Evolutionary conservation across 2,797 vertebrate species (phyloP).

Genomic region (Falco peregrinus): DNA sequence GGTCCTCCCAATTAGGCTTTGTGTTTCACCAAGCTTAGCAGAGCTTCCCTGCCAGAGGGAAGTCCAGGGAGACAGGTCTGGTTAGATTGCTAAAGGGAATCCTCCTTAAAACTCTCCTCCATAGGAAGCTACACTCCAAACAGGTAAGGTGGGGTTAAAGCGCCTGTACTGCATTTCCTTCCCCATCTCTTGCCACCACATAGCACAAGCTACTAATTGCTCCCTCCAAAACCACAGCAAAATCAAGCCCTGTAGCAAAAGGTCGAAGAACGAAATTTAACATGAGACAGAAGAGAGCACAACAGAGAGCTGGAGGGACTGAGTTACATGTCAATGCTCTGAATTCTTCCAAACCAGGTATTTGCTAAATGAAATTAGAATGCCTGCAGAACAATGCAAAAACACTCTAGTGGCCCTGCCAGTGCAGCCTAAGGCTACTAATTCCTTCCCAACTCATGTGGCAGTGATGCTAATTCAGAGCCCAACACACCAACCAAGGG

Average conservation of each 20-base stretch:
- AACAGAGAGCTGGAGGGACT: background rate
- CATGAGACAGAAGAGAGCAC: background rate
- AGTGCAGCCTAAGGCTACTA: background rate
- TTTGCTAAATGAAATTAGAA: background rate
- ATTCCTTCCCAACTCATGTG: fast-evolving
- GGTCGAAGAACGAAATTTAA: background rate
- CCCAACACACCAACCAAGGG: background rate
- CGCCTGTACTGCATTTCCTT: background rate
- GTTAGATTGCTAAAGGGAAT: background rate
- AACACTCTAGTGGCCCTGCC: background rate
- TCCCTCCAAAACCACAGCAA: background rate
- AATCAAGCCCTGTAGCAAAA: background rate
- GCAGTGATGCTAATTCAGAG: background rate
- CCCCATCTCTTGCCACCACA: background rate
- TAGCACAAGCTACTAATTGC: background rate
- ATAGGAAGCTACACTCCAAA: background rate
- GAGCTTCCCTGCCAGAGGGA: background rate
- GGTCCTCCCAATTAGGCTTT: background rate
- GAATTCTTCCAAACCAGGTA: background rate
- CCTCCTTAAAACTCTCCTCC: background rate
- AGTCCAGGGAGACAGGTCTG: background rate
- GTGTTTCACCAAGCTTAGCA: background rate
- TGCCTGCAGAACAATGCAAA: background rate
- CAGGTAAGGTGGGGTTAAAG: background rate
- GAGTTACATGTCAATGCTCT: background rate